phyloP scores from a whole-genome alignment of 1,140 invertebrate genomes.

The Scaptomyza hsui region DNA sequence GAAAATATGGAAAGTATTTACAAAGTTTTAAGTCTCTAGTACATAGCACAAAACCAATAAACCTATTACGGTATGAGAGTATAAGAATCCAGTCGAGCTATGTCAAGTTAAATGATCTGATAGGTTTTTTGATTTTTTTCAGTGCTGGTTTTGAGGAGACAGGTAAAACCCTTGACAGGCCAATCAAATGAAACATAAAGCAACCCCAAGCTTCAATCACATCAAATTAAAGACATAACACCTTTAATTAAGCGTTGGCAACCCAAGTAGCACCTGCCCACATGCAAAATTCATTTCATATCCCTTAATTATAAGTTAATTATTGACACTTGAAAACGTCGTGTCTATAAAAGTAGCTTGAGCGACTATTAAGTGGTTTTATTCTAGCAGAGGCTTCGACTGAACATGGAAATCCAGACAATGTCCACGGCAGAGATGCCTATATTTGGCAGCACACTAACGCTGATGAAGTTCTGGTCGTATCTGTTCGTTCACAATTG shows the following conservation, averaged over 20 bases:
- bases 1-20: too few relatives aligned
- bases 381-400: neutral
- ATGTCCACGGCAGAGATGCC: conserved; percentile 66
- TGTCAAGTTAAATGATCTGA: too few relatives aligned
- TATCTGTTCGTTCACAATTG: conserved; percentile 74
- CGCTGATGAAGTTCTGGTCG: conserved; percentile 76
- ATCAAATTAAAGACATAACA: conserved; percentile 30
- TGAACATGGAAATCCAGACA: conserved; percentile 40
- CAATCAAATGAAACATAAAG: neutral
- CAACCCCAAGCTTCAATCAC: neutral
- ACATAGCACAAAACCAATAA: too few relatives aligned
- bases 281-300: conserved; percentile 20
- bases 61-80: too few relatives aligned
- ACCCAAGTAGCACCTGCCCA: conserved; percentile 53
- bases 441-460: conserved; percentile 59
- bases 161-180: neutral
- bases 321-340: conserved; percentile 14
- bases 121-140: too few relatives aligned
- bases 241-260: conserved; percentile 47
- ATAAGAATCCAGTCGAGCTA: too few relatives aligned
- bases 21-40: too few relatives aligned
- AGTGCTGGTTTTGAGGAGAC: too few relatives aligned
- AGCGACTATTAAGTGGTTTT: neutral
- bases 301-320: conserved; percentile 54
- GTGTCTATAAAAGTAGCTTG: conserved; percentile 6